Base-by-base conservation (phyloP, 2,888 invertebrate genomes). In the Ptychoptera albimana region DNA sequence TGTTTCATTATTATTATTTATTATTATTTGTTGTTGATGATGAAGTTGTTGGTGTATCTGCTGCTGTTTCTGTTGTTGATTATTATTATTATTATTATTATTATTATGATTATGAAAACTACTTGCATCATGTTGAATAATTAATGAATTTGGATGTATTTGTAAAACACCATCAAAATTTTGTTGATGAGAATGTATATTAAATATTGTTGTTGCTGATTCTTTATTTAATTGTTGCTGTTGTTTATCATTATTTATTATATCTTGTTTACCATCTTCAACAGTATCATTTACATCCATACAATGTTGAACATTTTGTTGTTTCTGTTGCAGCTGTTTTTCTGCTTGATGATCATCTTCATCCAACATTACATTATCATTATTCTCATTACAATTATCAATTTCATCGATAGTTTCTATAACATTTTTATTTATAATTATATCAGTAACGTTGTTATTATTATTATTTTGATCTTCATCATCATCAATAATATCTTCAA, bases 381-480 rank as follows among this genome's bases (percentile, higher is more conserved):
- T n/a, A 11, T 9, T 32, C 8, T 32, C 32, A 11, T 7, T 32
- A 32, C n/a, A 32, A 32, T 32, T 32, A 32, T 32, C n/a, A 32
- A 32, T 9, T 11, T 32, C n/a, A 32, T 32, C 32, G 9, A 11
- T 32, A 11, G 2, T 32, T 32, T 32, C 11, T 32, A 11, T 32
- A 7, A 7, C 11, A 32, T 32, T 9, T 11, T 32, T 32, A 32
- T 32, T 6, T 39, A 30, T 39, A 30, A 39, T 39, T 30, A 14
- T 30, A 30, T 39, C 39, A 30, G 30, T 13, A 30, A 23, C 8
- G 29, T 30, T 39, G 39, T 39, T 39, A 30, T 49, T 48, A 40
- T 50, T 50, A 8, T 53, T 52, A 44, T 54, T 51, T 13, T 53
- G 51, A 38, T 49, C 51, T 30, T 44, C 46, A 23, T 51, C 48